Base-by-base conservation (phyloP, 2,797 vertebrate genomes). In the Chaetodon trifasciatus region DNA sequence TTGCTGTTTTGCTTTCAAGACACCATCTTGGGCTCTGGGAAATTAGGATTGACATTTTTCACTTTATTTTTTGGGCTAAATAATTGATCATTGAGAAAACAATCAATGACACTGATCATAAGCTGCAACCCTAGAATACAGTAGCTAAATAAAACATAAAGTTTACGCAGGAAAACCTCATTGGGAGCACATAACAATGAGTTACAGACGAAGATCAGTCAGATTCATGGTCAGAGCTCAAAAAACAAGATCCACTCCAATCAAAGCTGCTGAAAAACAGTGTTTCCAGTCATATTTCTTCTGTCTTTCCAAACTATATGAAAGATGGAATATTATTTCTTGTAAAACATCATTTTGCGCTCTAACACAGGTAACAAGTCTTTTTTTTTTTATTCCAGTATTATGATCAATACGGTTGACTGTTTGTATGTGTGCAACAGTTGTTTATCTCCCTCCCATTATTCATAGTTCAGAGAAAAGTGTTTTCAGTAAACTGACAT, bases 381-480 rank as follows among this genome's bases (percentile, higher is more conserved):
- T 40, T 2, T 35, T 58, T 65, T 53, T 71, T 21, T 28, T 63
- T 49, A 44, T 75, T 21, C 24, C 19, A 13, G 44, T 8, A 9
- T 15, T 42, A n/a, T 13, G 32, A 73, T 8, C 24, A 52, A 56
- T 42, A 28, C 17, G 6, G 3, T 15, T 2, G 46, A 13, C 8
- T 63, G 72, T 47, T 24, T 65, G 3, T 57, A 24, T 40, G 56
- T 65, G 4, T 32, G 6, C 42, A 32, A 21, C 52, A 60, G 32
- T 53, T 80, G 32, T 62, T 6, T 50, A 23, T 46, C 4, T 79
- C 19, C 64, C 6, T 74, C 3, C 16, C 6, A 47, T 80, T 50
- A 62, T 40, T 80, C 52, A 72, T 76, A 56, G 77, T 71, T 75
- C 47, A 81, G n/a, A 28, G 40, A 46, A 62, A 65, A 32, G 11